Evolutionary conservation across 2,113 vertebrate species (phyloP).

Genomic region (Tympanuchus pallidicinctus): DNA sequence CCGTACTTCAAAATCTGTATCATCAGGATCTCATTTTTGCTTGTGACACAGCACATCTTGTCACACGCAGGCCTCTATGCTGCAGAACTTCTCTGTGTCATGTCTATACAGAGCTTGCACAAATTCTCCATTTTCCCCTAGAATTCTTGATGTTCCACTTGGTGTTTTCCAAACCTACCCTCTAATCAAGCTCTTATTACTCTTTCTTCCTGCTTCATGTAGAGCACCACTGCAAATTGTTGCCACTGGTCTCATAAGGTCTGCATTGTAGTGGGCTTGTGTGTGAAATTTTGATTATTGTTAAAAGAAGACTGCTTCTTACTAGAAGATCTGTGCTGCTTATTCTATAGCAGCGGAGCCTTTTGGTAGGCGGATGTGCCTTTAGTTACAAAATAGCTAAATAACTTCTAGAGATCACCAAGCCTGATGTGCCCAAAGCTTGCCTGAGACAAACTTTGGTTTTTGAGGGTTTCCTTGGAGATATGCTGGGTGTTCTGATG

Average conservation of each 20-base stretch:
- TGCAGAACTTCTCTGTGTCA: background rate
- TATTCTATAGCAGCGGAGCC: background rate
- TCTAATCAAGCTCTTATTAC: background rate
- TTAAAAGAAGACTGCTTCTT: background rate
- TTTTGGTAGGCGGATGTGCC: background rate
- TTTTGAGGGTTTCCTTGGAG: background rate
- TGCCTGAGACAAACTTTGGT: background rate
- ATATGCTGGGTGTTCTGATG: background rate
- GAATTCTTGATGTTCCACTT: background rate
- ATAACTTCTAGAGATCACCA: background rate
- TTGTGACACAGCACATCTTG: background rate
- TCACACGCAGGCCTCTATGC: background rate
- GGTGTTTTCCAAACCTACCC: background rate
- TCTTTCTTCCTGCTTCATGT: background rate
- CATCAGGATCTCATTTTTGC: background rate
- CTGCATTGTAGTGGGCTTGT: background rate
- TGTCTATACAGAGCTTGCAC: background rate
- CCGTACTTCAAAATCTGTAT: background rate
- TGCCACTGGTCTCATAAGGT: background rate
- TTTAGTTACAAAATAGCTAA: background rate
- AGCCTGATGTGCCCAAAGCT: background rate
- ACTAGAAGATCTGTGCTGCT: background rate
- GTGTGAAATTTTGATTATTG: background rate
- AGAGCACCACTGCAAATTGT: background rate
- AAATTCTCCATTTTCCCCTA: background rate